Evolutionary conservation across 2,113 vertebrate genomes (phyloP).

Genomic region (Panthera tigris): DNA sequence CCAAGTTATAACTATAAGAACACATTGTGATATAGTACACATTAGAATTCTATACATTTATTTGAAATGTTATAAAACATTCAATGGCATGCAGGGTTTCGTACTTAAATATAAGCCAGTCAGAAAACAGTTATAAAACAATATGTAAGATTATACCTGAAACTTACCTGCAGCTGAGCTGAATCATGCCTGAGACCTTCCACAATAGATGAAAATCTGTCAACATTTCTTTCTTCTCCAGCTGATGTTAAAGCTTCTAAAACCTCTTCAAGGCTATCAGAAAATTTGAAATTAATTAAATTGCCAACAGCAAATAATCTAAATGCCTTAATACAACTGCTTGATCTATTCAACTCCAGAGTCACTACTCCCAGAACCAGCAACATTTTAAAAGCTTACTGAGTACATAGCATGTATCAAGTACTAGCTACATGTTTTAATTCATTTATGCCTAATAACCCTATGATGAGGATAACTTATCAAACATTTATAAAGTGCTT

Average conservation of each 20-base stretch:
- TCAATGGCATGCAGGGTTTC: neutral
- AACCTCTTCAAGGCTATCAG: constrained; percentile 95
- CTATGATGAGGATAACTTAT: neutral
- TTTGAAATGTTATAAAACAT: neutral
- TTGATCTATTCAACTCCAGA: neutral
- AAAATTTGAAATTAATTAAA: constrained; percentile 70
- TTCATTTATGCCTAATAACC: neutral
- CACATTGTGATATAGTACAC: neutral
- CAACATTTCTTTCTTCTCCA: constrained; percentile 90
- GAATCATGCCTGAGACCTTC: constrained; percentile 93
- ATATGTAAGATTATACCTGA: constrained; percentile 48
- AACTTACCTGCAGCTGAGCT: constrained; percentile 93
- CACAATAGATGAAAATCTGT: constrained; percentile 94
- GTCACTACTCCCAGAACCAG: neutral
- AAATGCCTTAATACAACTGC: neutral
- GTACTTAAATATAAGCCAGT: neutral
- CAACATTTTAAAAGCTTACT: constrained; percentile 26
- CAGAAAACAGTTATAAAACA: constrained; percentile 18
- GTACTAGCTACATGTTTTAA: neutral
- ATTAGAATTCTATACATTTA: neutral
- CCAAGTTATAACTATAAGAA: neutral
- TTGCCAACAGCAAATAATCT: neutral
- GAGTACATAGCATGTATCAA: neutral
- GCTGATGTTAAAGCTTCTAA: constrained; percentile 95
- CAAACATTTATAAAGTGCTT: neutral